A percentile compares a stretch with the other conserved stretches of the same genome.
These are phyloP conservation scores for Pimephales promelas DNA, from an alignment of 2,113 vertebrate genomes.

Conservation along the genomic window DNA sequence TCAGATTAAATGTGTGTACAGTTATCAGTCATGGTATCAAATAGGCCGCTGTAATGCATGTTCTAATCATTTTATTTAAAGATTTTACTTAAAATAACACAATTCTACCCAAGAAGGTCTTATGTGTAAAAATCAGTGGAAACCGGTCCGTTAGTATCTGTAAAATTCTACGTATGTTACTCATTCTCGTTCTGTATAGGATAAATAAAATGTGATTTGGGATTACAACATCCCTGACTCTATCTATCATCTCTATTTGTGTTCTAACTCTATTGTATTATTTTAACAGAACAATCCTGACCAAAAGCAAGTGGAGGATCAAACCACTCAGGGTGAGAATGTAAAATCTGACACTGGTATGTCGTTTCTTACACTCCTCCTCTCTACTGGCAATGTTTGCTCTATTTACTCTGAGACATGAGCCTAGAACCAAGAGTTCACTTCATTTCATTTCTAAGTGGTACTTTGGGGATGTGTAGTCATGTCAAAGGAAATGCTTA, in stretches of 20 bases:
- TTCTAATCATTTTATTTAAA: not conserved
- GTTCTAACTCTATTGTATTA: not conserved
- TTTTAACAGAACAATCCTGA: constrained; percentile 20
- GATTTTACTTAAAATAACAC: not conserved
- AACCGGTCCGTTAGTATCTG: not conserved
- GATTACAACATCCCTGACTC: not conserved
- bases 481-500: not conserved
- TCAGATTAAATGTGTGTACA: not conserved
- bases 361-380: not conserved
- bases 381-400: not conserved
- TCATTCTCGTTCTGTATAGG: not conserved
- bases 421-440: not conserved
- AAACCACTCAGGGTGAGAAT: not conserved
- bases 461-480: not conserved
- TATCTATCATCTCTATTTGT: not conserved
- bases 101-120: not conserved
- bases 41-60: not conserved
- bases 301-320: constrained; percentile 11
- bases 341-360: constrained; percentile 26
- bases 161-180: not conserved
- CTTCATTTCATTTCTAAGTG: no score
- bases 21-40: no score
- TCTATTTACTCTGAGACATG: not conserved
- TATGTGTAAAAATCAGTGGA: not conserved
- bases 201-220: not conserved